Conservation (phyloP, 2,888 invertebrate species). For the Diarsia mendica region DNA sequence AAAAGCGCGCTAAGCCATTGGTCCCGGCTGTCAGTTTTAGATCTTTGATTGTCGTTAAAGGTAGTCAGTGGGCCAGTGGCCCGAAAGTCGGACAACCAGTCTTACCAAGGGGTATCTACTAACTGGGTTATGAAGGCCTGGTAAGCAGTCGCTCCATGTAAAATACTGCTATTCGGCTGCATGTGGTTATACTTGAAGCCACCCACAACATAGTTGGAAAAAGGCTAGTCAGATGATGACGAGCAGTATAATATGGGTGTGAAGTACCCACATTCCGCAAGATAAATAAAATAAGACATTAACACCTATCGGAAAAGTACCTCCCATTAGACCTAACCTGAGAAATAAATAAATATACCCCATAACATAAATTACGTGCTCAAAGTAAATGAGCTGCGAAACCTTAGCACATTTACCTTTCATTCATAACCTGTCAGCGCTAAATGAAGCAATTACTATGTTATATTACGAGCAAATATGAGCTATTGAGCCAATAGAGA, state of each 20-base stretch:
- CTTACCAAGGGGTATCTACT: no score
- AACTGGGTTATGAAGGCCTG: no score
- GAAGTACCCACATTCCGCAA: not conserved
- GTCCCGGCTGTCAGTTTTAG: no score
- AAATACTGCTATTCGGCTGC: no score
- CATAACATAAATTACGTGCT: slow-evolving; percentile 36
- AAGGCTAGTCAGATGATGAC: no score
- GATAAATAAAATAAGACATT: slow-evolving; percentile 1
- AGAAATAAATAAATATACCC: slow-evolving; percentile 36
- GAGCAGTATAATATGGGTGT: not conserved
- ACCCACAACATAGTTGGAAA: no score
- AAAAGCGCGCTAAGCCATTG: no score
- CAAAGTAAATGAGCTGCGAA: slow-evolving; percentile 48
- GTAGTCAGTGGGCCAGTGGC: no score
- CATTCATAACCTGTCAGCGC: slow-evolving; percentile 44
- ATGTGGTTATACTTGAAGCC: no score
- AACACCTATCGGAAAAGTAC: slow-evolving; percentile 5
- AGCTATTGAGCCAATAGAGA: slow-evolving; percentile 39
- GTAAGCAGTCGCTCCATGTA: no score
- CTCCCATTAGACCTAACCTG: slow-evolving; percentile 20
- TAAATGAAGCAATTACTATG: slow-evolving; percentile 62
- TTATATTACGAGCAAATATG: slow-evolving; percentile 43
- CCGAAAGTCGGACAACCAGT: no score
- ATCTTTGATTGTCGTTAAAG: no score
- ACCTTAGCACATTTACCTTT: slow-evolving; percentile 43